Evolutionary conservation across 2,888 invertebrate genomes (phyloP).

Genomic region (Syrphus vitripennis): DNA sequence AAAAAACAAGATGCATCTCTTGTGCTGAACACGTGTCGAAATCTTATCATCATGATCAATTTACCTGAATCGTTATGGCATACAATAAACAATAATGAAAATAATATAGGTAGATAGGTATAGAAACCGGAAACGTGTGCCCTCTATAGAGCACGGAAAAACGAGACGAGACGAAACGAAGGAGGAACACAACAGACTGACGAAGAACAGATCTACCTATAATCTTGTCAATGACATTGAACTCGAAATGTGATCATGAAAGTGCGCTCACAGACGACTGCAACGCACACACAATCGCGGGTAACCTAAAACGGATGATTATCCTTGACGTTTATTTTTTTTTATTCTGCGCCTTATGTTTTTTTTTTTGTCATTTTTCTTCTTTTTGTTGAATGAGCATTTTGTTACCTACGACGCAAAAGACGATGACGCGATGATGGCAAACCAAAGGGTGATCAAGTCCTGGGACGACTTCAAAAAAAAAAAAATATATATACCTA

Average conservation of each 20-base stretch:
- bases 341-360: conserved; percentile 1
- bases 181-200: neutral
- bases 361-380: neutral
- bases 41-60: conserved; percentile 47
- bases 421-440: conserved; percentile 4
- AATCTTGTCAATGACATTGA: conserved; percentile 64
- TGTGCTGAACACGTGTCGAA: conserved; percentile 72
- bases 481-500: too few relatives aligned
- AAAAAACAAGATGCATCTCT: conserved; percentile 34
- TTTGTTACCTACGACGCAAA: conserved; percentile 59
- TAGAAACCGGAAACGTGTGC: conserved; percentile 67
- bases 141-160: conserved; percentile 14
- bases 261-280: conserved; percentile 43
- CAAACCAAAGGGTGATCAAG: conserved; percentile 61
- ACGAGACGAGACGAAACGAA: neutral
- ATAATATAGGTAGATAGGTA: too few relatives aligned
- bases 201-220: conserved; percentile 19
- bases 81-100: conserved; percentile 22
- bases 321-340: conserved; percentile 47
- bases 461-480: conserved; percentile 28
- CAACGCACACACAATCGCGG: conserved; percentile 49
- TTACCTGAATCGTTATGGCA: conserved; percentile 30
- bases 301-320: conserved; percentile 65
- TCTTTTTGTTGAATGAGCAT: conserved; percentile 52
- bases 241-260: conserved; percentile 70